Base-by-base conservation (phyloP, 2,113 vertebrate species). In the Damaliscus lunatus region DNA sequence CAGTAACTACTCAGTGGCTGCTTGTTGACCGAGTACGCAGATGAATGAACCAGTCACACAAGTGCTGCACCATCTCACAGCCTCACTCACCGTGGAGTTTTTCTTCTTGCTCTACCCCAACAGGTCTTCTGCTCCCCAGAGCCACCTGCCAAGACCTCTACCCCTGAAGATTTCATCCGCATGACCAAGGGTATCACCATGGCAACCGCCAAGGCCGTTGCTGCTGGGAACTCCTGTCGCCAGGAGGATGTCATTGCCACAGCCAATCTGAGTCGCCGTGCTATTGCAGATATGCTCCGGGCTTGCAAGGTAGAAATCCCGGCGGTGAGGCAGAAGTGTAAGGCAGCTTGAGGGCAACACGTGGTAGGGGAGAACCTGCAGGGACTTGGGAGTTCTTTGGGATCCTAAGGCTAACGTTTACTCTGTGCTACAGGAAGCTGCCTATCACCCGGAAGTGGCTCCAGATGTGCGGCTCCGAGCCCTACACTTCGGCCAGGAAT, bases 181-280 rank as follows among this genome's bases (percentile, higher is more conserved):
- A 99, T 99, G 99, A 99, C 99, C 0, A 99, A 99, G 98, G 99
- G 99, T 92, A 99, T 99, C 98, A 99, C 99, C 0, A 99, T 99
- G 99, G 99, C 99, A 25, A 99, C 99, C 0, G 99, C 99, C 27
- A 99, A 99, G 98, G 99, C 99, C 0, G 99, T 99, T 97, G 99
- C 99, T 0, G 99, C 99, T 53, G 99, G 99, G 94, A 99, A 99
- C 98, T 99, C 99, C 0, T 99, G 99, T 97, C 99, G 99, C 23
- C 99, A 99, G 98, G 99, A 99, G 96, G 99, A 99, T 3, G 99
- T 99, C 97, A 99, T 99, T 0, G 99, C 99, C 92, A 99, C 99
- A 0, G 99, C 99, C 33, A 99, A 99, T 97, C 99, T 99, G 87
- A 99, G 99, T 98, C 99, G 99, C 14, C 99, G 99, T 5, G 99